Conservation (phyloP, 1,140 invertebrate species). For the Drosophila ironensis region DNA sequence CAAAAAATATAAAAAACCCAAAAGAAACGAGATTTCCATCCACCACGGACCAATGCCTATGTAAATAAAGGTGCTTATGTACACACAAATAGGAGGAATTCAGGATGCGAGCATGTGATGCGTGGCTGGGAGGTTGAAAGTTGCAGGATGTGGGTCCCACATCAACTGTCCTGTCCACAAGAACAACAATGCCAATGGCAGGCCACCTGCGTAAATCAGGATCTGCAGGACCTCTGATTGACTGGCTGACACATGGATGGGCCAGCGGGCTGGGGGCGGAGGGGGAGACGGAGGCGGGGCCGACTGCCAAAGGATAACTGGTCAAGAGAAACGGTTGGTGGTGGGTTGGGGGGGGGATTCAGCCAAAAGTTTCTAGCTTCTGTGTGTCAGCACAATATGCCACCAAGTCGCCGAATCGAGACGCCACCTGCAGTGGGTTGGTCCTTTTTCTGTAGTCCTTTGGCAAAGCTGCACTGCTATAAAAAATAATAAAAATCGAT, state of each 20-base stretch:
- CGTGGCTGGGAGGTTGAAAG: background rate
- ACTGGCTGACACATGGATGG: slow-evolving; percentile 52
- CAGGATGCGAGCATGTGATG: slow-evolving; percentile 13
- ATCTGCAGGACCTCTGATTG: slow-evolving; percentile 66
- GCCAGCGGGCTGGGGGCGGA: background rate
- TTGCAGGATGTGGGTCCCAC: slow-evolving; percentile 6
- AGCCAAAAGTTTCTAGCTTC: slow-evolving; percentile 48
- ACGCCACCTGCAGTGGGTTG: background rate
- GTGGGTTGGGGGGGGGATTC: background rate
- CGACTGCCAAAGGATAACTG: slow-evolving; percentile 22
- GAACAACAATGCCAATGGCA: slow-evolving; percentile 52
- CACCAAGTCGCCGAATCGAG: background rate
- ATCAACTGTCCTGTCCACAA: slow-evolving; percentile 54
- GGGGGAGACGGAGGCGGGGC: no score
- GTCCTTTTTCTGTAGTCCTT: background rate
- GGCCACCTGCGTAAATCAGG: slow-evolving; percentile 74
- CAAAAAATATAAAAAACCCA: slow-evolving; percentile 3
- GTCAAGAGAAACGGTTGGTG: slow-evolving; percentile 46
- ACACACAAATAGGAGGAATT: slow-evolving; percentile 1
- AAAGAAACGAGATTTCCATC: slow-evolving; percentile 26
- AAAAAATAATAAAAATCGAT: no score
- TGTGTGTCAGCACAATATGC: slow-evolving; percentile 24
- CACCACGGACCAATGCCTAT: slow-evolving; percentile 36
- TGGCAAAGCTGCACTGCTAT: no score
- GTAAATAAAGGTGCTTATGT: slow-evolving; percentile 38